Conservation (phyloP, 2,113 vertebrate genomes). For the Oryctolagus cuniculus region DNA sequence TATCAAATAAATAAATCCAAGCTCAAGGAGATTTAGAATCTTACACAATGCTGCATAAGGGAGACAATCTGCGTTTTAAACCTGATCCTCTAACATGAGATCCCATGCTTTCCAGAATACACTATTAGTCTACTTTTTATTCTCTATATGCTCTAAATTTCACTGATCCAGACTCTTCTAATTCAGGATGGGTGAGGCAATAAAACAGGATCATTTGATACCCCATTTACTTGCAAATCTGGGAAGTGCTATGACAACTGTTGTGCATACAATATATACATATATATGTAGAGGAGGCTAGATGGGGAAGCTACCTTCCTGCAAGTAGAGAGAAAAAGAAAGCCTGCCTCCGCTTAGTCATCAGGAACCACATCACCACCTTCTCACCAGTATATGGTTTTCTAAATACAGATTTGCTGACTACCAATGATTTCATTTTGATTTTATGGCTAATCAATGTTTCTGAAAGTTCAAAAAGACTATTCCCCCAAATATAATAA, state of each 20-base stretch:
- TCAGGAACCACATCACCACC: not conserved
- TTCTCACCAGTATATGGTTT: not conserved
- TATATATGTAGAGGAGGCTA: too few relatives aligned
- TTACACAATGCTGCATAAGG: not conserved
- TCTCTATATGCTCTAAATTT: not conserved
- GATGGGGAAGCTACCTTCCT: not conserved
- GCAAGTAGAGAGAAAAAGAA: not conserved
- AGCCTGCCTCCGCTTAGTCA: not conserved
- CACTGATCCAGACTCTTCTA: not conserved
- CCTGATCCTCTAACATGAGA: not conserved
- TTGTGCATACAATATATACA: not conserved
- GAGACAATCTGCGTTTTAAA: not conserved
- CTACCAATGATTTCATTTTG: not conserved
- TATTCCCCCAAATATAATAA: not conserved
- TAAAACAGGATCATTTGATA: not conserved
- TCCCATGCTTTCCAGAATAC: not conserved
- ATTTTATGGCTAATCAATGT: not conserved
- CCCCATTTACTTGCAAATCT: not conserved
- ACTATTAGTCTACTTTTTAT: not conserved
- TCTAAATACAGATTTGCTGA: not conserved
- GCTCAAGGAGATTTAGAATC: not conserved
- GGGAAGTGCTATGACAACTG: not conserved
- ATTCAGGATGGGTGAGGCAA: not conserved
- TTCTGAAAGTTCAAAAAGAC: slow-evolving; percentile 4
- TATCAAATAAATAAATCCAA: not conserved